Conservation (phyloP, 2,888 invertebrate species). For the Agrotis puta region DNA sequence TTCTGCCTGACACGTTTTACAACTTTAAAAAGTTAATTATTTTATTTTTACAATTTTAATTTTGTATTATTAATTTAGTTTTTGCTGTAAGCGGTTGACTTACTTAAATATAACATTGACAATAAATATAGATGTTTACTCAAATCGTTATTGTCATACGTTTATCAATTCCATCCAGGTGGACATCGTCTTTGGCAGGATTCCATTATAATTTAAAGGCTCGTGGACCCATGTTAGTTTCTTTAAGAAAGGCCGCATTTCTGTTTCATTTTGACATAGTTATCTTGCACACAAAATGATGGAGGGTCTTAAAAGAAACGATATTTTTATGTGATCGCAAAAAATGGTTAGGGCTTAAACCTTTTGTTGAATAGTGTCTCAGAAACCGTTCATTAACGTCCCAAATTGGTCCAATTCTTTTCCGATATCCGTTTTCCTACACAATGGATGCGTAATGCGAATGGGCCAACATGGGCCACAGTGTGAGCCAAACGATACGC, state of each 20-base stretch:
- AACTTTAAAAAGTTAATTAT: constrained; percentile 7
- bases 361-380: not conserved
- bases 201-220: constrained; percentile 60
- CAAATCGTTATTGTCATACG: constrained; percentile 74
- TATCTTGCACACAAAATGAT: not conserved
- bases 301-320: not conserved
- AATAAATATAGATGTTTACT: constrained; percentile 59
- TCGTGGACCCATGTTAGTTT: constrained; percentile 40
- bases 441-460: not conserved
- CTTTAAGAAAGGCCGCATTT: not conserved
- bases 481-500: constrained; percentile 26
- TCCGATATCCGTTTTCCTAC: not conserved
- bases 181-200: constrained; percentile 73
- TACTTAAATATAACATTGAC: constrained; percentile 55
- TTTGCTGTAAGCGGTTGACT: constrained; percentile 29
- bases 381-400: not conserved
- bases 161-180: constrained; percentile 68
- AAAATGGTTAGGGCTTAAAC: too few species aligned
- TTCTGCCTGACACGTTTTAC: constrained; percentile 19
- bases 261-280: not conserved
- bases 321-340: not conserved
- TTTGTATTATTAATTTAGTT: constrained; percentile 21
- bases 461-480: constrained; percentile 37
- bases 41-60: constrained; percentile 15
- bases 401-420: not conserved